phyloP scores from a whole-genome alignment of 2,113 vertebrate species.

The Phrynosoma platyrhinos region DNA sequence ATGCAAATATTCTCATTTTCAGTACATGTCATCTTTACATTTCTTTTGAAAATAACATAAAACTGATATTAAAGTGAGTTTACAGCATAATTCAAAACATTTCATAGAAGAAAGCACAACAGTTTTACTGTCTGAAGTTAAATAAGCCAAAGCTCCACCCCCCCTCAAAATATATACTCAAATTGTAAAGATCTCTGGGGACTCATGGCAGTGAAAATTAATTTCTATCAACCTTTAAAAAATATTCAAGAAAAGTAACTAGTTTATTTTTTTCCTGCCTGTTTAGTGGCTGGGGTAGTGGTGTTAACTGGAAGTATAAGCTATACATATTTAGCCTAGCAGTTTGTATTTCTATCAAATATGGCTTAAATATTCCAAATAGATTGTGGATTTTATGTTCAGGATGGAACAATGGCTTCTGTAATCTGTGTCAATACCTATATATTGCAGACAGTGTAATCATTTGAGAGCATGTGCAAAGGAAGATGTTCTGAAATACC shows the following conservation, averaged over 20 bases:
- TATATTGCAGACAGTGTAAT: too few species aligned
- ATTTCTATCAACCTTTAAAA: background rate
- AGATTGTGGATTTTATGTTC: background rate
- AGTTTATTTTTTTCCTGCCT: background rate
- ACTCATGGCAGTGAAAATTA: constrained; percentile 17
- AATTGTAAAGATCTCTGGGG: background rate
- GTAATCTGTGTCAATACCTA: background rate
- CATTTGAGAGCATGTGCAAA: too few species aligned
- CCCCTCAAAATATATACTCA: background rate
- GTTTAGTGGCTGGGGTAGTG: background rate
- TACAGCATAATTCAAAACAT: too few species aligned
- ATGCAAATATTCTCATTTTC: too few species aligned
- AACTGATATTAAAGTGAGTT: too few species aligned
- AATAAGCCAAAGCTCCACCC: background rate
- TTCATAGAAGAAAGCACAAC: too few species aligned
- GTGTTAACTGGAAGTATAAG: background rate
- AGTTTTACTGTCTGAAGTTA: background rate
- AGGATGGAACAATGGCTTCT: background rate
- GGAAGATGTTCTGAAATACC: too few species aligned
- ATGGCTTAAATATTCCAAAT: background rate
- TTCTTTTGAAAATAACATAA: too few species aligned
- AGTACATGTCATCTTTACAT: too few species aligned
- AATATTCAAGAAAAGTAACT: constrained; percentile 18
- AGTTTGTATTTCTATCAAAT: background rate
- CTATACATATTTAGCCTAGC: background rate